These are phyloP conservation scores for Dendrocincla tyrannina DNA, from an alignment of 2,797 vertebrate genomes.

Conservation along the genomic window DNA sequence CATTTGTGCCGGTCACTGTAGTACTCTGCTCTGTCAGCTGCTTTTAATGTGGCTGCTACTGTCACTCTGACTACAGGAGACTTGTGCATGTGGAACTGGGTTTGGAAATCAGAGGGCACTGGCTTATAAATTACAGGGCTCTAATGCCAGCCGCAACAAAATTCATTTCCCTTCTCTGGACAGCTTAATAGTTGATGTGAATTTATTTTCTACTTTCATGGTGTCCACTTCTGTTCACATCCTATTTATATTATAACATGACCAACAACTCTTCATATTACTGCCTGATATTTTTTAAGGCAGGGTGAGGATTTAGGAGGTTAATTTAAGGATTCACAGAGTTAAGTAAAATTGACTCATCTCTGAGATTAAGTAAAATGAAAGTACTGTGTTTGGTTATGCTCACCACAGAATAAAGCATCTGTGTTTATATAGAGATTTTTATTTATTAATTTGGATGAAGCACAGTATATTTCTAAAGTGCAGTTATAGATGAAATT, in stretches of 20 bases:
- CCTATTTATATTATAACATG: not conserved
- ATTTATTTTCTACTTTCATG: not conserved
- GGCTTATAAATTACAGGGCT: not conserved
- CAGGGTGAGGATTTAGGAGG: not conserved
- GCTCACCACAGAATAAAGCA: not conserved
- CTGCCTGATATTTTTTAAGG: fast-evolving
- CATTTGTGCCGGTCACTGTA: not conserved
- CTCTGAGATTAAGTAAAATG: not conserved
- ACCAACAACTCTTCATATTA: not conserved
- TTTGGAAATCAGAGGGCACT: not conserved
- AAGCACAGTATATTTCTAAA: not conserved
- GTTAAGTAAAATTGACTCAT: not conserved
- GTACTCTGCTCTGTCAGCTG: not conserved
- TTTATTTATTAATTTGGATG: not conserved
- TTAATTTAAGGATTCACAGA: not conserved
- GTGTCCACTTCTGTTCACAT: fast-evolving
- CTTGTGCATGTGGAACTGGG: not conserved
- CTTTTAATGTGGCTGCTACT: not conserved
- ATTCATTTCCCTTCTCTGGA: not conserved
- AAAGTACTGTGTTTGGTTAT: not conserved
- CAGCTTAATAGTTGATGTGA: not conserved
- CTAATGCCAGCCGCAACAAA: not conserved
- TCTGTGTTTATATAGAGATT: not conserved
- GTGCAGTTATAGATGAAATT: not conserved
- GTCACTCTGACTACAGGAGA: not conserved